Conservation (phyloP, 2,113 vertebrate species). For the Pygoscelis adeliae region DNA sequence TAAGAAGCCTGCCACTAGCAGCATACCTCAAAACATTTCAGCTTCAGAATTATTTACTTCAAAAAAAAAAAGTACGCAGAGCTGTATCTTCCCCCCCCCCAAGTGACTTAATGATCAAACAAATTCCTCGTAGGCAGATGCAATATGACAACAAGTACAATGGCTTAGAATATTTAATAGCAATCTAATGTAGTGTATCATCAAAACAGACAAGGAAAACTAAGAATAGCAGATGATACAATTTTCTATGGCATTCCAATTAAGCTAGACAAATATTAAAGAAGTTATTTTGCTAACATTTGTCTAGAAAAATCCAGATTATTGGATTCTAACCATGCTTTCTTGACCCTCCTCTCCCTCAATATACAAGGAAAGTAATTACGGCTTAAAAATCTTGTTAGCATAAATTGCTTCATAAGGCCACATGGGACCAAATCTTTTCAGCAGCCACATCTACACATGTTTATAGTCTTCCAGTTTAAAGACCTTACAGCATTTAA, state of each 20-base stretch:
- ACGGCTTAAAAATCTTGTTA: neutral
- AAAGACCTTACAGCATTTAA: neutral
- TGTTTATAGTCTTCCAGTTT: neutral
- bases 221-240: neutral
- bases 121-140: neutral
- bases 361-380: neutral
- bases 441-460: neutral
- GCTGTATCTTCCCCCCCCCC: neutral
- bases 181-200: neutral
- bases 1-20: constrained; percentile 20
- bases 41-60: constrained; percentile 38
- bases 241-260: neutral
- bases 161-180: constrained; percentile 6
- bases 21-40: neutral
- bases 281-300: neutral
- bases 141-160: neutral
- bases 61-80: neutral
- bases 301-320: neutral
- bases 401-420: neutral
- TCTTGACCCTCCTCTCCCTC: neutral
- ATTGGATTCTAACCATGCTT: neutral
- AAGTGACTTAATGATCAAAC: constrained; percentile 38
- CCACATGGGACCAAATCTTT: neutral
- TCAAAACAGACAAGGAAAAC: neutral
- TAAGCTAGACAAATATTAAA: neutral